Evolutionary conservation across 2,797 vertebrate species (phyloP).

Genomic region (Danio choprae): DNA sequence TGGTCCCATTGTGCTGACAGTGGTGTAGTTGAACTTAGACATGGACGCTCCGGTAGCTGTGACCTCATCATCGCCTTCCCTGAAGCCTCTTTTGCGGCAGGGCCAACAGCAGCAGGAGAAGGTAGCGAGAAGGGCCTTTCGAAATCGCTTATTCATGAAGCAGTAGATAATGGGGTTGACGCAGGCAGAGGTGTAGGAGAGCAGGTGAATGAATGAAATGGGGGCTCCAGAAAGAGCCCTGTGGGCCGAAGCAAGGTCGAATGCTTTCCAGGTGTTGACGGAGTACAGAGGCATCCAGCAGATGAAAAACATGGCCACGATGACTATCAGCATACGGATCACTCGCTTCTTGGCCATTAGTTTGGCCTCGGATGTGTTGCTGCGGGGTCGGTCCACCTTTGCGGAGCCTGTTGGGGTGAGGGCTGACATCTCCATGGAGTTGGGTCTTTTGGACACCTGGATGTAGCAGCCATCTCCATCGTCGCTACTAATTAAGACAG

Average conservation of each 20-base stretch:
- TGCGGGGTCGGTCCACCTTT: slow-evolving; percentile 75
- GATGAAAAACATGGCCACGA: slow-evolving; percentile 91
- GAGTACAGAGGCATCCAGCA: slow-evolving; percentile 96
- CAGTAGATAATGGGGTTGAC: slow-evolving; percentile 97
- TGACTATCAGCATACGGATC: slow-evolving; percentile 94
- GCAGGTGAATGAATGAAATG: slow-evolving; percentile 94
- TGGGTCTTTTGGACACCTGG: slow-evolving; percentile 76
- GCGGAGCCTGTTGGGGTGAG: slow-evolving; percentile 67
- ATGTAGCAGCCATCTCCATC: slow-evolving; percentile 93
- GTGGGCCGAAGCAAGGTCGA: slow-evolving; percentile 79
- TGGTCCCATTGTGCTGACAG: slow-evolving; percentile 89
- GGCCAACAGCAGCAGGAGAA: slow-evolving; percentile 83
- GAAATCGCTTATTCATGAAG: slow-evolving; percentile 98
- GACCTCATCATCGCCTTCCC: slow-evolving; percentile 78
- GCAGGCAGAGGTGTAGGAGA: slow-evolving; percentile 90
- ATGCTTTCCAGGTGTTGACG: slow-evolving; percentile 94
- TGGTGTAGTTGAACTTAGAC: slow-evolving; percentile 95
- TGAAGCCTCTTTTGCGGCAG: slow-evolving; percentile 43
- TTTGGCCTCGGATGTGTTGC: slow-evolving; percentile 86
- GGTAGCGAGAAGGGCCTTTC: slow-evolving; percentile 85
- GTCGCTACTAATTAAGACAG: slow-evolving; percentile 67
- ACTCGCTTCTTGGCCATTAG: slow-evolving; percentile 93
- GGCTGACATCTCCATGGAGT: slow-evolving; percentile 85
- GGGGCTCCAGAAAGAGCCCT: slow-evolving; percentile 86
- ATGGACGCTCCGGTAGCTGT: slow-evolving; percentile 83